Percentiles rank a stretch among this genome's conserved stretches.
These are phyloP conservation scores for Cryptus armator DNA, from an alignment of 2,888 invertebrate species.

Conservation along the genomic window DNA sequence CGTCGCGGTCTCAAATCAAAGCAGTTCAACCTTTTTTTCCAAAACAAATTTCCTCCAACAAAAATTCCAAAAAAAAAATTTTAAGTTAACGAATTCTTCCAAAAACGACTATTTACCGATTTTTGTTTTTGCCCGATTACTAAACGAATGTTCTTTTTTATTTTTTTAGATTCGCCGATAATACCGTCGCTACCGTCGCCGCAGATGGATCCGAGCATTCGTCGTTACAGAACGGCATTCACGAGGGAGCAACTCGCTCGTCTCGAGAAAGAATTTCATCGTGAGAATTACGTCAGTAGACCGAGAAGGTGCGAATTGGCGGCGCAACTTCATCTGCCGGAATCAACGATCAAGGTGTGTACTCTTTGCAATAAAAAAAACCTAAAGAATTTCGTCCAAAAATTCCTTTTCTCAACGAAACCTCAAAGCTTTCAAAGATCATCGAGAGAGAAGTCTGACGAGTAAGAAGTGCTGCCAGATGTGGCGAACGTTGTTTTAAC, in stretches of 20 bases:
- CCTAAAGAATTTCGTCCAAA: neutral
- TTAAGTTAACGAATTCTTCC: neutral
- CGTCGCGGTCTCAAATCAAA: too few species aligned
- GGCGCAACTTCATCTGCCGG: constrained; percentile 95
- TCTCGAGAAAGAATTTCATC: constrained; percentile 97
- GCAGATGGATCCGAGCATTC: constrained; percentile 88
- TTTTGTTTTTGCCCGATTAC: neutral
- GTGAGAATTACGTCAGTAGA: constrained; percentile 98
- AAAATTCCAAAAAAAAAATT: too few species aligned
- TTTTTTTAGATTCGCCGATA: constrained; percentile 65
- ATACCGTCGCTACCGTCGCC: constrained; percentile 68
- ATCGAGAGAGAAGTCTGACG: neutral
- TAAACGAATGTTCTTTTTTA: neutral
- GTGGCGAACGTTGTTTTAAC: constrained; percentile 30
- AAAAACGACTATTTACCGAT: neutral
- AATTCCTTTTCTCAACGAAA: neutral
- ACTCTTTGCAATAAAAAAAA: constrained; percentile 60
- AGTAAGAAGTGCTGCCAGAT: constrained; percentile 49
- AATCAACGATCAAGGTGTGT: constrained; percentile 98
- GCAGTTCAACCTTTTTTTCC: too few species aligned
- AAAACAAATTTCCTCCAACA: too few species aligned
- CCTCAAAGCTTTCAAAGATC: neutral
- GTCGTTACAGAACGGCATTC: constrained; percentile 98
- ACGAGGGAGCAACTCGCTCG: constrained; percentile 96
- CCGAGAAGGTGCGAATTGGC: constrained; percentile 98